Conservation (phyloP, 2,113 vertebrate species). For the Eurypyga helias region DNA sequence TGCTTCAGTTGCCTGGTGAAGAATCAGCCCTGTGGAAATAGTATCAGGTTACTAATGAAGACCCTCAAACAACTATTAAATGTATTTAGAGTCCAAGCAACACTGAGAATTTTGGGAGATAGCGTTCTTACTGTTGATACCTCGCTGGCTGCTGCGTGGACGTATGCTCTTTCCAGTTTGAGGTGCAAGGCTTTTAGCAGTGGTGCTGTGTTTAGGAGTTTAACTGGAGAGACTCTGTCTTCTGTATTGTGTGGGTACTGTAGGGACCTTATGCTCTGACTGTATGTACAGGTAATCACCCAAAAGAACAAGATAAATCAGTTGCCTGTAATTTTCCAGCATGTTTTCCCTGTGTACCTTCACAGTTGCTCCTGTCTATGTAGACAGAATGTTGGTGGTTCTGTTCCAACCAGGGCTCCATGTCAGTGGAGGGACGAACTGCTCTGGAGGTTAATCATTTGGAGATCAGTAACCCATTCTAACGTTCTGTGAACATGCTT, state of each 20-base stretch:
- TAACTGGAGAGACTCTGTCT: neutral
- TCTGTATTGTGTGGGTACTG: neutral
- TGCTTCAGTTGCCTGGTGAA: neutral
- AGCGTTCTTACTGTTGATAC: rapidly evolving
- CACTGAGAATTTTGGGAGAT: neutral
- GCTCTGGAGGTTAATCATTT: neutral
- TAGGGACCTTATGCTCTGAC: neutral
- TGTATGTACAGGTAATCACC: neutral
- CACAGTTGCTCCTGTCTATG: rapidly evolving
- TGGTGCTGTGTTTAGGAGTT: neutral
- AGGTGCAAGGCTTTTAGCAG: neutral
- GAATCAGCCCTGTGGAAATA: neutral
- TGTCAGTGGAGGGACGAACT: neutral
- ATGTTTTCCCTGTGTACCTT: neutral
- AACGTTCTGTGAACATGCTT: neutral
- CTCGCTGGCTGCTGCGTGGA: rapidly evolving
- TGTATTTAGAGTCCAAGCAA: neutral
- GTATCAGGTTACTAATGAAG: neutral
- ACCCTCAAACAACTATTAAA: neutral
- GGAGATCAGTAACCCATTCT: neutral
- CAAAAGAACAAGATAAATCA: neutral
- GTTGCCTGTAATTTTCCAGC: neutral
- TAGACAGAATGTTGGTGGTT: neutral
- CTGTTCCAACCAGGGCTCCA: rapidly evolving
- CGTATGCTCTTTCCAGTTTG: neutral